Evolutionary conservation across 2,797 vertebrate species (phyloP), one percentile per base, ranked within the genome.

Genomic region (Pelobates cultripes): DNA sequence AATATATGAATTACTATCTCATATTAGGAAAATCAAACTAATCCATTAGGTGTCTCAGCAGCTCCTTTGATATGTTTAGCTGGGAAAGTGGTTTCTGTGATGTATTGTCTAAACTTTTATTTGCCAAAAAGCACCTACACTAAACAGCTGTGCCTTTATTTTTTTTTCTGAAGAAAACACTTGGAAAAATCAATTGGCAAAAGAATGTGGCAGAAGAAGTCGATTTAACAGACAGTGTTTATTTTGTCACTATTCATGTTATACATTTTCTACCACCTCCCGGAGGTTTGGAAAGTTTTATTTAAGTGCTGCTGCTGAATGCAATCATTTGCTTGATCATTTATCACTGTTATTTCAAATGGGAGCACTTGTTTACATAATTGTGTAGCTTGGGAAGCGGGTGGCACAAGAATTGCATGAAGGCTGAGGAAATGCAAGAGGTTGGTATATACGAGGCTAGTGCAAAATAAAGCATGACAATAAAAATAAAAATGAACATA

Each of bases 211-310:
- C 72, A 51, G 89, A 87, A 85, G 85, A 91, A 93, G 89, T 91
- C 90, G 91, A 86, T 91, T 87, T 89, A 94, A 93, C 95, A 96
- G 96, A 96, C 96, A 96, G 95, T 95, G 95, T 97, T 96, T 96
- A 95, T 95, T 95, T 96, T 94, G 93, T 92, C 94, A 93, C 91
- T 76, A 88, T 90, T 94, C 91, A 88, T 92, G 90, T 95, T 93
- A 92, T 94, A 96, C 92, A 95, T 94, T 92, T 95, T 90, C 91
- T 88, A 93, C 91, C 89, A 92, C 90, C 87, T 89, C 90, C 86
- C 86, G 80, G 86, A 91, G 91, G 88, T 89, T 45, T 80, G 47
- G 84, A 87, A 89, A 88, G 88, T 87, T 92, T 94, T 93, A 93
- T 88, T 88, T 84, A 90, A 89, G 90, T 91, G 86, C 44, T 79